A percentile compares a stretch with the other conserved stretches of the same genome.
Conservation (phyloP, 2,113 vertebrate genomes). For the Neodontobutis hainanensis region DNA sequence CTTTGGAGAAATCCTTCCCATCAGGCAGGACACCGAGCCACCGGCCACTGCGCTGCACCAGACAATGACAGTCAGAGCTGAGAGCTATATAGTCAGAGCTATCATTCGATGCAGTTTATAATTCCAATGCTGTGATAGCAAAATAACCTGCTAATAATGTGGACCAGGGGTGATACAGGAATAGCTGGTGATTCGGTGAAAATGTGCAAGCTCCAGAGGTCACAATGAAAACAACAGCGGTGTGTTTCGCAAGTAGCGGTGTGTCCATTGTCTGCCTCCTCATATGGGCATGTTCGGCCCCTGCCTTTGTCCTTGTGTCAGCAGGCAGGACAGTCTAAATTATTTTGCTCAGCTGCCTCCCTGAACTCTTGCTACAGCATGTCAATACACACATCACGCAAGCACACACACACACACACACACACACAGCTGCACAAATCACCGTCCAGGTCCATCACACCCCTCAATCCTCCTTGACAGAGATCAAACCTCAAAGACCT, state of each 20-base stretch:
- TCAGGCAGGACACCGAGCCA: constrained; percentile 56
- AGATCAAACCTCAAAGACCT: constrained; percentile 25
- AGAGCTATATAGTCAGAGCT: no score
- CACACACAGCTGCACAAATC: constrained; percentile 60
- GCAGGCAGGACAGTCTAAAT: constrained; percentile 83
- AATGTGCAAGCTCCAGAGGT: constrained; percentile 77
- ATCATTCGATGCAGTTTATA: no score
- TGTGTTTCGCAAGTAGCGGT: constrained; percentile 75
- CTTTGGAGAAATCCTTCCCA: constrained; percentile 75
- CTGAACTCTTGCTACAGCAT: constrained; percentile 82
- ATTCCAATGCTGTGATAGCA: neutral
- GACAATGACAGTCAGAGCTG: constrained; percentile 52
- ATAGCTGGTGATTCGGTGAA: constrained; percentile 48
- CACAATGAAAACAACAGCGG: constrained; percentile 78
- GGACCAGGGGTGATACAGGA: constrained; percentile 43
- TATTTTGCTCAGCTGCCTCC: constrained; percentile 85
- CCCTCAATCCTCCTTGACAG: constrained; percentile 60
- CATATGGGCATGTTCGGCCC: constrained; percentile 76
- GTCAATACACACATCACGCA: constrained; percentile 80
- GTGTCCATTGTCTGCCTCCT: constrained; percentile 76
- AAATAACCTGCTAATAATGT: constrained; percentile 13
- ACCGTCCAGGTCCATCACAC: constrained; percentile 70
- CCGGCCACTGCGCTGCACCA: constrained; percentile 42
- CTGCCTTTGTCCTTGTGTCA: constrained; percentile 84
- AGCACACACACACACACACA: constrained; percentile 41